Base-by-base conservation (phyloP, 2,888 invertebrate genomes). In the Therioaphis trifolii region DNA sequence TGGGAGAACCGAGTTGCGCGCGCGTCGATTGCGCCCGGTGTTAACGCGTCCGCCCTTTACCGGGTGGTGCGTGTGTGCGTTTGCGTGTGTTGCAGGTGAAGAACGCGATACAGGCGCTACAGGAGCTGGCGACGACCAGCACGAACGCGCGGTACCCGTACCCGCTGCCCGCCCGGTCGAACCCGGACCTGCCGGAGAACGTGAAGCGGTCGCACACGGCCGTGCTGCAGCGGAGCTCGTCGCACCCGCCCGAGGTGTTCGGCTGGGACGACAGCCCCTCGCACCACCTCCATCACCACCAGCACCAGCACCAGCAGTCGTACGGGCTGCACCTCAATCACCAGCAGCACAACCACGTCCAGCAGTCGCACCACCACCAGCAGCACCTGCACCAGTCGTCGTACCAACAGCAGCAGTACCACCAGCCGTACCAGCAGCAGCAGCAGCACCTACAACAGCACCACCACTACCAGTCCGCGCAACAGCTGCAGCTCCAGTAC, bases 191-290 rank as follows among this genome's bases (percentile, higher is more conserved):
- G 55, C 92, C 93, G 52, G 85, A 85, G 29, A 66, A 84, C 63
- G 80, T 72, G 69, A 84, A 84, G 18, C 88, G 86, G 14, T 61
- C 79, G 43, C 84, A 84, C 40, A 88, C 55, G 88, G 88, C 86
- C 29, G 74, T 87, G 90, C 90, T 95, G 77, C 94, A 94, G 1
- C 91, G 95, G 84, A 93, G 94, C 88, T 93, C 94, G 84, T 95
- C 95, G 2, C 95, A 95, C 89, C 95, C 95, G 0, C 94, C 95
- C 0, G 95, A 95, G 87, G 94, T 95, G 86, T 94, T 95, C 89
- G 93, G 93, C 87, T 94, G 94, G 91, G 93, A 94, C 61, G 72
- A 74, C 46, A 80, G 80, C 21, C 80, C 75, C 75, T 43, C 27
- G 46, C 58, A 71, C 63, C 24, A 49, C 68, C 49, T 68, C 43